phyloP scores from a whole-genome alignment of 2,113 vertebrate genomes.

The Etheostoma cragini region DNA sequence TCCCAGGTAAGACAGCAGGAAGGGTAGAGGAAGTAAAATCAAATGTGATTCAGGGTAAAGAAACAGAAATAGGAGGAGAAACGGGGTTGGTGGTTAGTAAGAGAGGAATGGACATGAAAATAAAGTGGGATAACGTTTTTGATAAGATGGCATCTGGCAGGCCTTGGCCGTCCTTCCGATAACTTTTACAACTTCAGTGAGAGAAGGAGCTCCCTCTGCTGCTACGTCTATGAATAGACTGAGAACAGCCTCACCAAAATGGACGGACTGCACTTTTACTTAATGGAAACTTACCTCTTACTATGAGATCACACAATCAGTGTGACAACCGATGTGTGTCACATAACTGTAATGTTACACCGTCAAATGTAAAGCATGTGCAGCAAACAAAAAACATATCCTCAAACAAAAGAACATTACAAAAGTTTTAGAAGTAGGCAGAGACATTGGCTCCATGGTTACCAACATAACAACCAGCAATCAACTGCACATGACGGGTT shows the following conservation, averaged over 20 bases:
- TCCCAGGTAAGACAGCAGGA: constrained; percentile 43
- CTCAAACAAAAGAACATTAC: neutral
- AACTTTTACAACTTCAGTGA: constrained; percentile 31
- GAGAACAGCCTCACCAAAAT: neutral
- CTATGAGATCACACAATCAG: neutral
- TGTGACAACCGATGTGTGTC: neutral
- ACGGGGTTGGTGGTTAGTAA: neutral
- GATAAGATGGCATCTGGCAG: constrained; percentile 43
- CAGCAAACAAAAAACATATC: neutral
- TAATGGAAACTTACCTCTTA: neutral
- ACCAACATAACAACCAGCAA: neutral
- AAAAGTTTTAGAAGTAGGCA: neutral
- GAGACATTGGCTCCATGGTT: neutral
- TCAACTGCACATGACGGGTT: neutral
- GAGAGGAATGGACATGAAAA: constrained; percentile 4
- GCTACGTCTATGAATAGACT: constrained; percentile 7
- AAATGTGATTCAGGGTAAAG: neutral
- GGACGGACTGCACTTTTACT: neutral
- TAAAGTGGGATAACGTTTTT: constrained; percentile 40
- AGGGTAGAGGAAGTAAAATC: constrained; percentile 14
- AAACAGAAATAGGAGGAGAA: neutral
- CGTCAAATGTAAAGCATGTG: neutral
- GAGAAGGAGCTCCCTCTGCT: constrained; percentile 67
- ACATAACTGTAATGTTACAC: neutral
- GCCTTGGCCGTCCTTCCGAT: neutral